Conservation (phyloP, 1,140 invertebrate genomes). For the Heliconius congener region DNA sequence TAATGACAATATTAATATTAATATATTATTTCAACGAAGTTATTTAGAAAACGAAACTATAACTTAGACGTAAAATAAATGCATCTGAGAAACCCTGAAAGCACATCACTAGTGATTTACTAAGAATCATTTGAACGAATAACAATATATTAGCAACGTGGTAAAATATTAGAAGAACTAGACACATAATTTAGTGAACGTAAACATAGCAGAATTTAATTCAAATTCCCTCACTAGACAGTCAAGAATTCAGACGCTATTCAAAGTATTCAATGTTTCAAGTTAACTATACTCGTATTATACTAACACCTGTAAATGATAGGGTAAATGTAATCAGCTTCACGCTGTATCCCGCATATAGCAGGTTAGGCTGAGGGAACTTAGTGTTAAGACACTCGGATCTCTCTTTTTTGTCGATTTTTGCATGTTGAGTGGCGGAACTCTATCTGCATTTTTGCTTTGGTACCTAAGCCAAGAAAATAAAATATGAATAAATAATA, state of each 20-base stretch:
- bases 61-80: too few relatives aligned
- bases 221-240: background rate
- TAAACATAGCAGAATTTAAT: slow-evolving; percentile 5
- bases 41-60: too few relatives aligned
- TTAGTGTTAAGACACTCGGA: too few relatives aligned
- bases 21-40: too few relatives aligned
- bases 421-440: too few relatives aligned
- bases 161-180: background rate
- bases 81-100: too few relatives aligned
- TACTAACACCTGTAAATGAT: background rate
- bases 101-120: background rate
- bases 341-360: too few relatives aligned
- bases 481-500: too few relatives aligned
- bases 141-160: background rate
- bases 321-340: background rate
- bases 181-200: background rate
- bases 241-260: slow-evolving; percentile 7
- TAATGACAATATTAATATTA: background rate
- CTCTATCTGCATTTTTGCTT: too few relatives aligned
- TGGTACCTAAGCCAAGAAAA: too few relatives aligned
- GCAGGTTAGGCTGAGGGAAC: too few relatives aligned
- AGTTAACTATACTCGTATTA: background rate
- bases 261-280: background rate
- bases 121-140: background rate
- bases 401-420: too few relatives aligned